Evolutionary conservation across 2,797 vertebrate genomes (phyloP).

Genomic region (Acanthurus leucopareius): DNA sequence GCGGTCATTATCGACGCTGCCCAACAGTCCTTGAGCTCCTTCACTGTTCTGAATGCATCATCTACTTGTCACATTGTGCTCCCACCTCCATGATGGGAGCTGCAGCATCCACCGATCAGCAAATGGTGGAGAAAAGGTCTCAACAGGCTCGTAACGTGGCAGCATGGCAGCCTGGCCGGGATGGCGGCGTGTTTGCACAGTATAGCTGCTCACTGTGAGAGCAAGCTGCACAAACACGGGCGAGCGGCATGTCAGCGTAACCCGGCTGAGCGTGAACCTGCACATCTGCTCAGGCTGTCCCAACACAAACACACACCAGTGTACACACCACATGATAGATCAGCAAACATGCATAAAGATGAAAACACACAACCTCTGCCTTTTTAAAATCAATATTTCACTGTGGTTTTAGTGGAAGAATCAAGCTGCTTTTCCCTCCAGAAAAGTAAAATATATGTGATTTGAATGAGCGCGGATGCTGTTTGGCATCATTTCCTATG

Average conservation of each 20-base stretch:
- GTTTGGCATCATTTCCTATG: neutral
- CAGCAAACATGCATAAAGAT: neutral
- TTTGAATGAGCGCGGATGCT: neutral
- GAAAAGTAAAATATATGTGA: neutral
- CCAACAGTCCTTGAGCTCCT: slow-evolving; percentile 15
- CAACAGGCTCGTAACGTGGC: slow-evolving; percentile 47
- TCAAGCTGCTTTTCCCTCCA: neutral
- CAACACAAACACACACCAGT: neutral
- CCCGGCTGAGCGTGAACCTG: slow-evolving; percentile 39
- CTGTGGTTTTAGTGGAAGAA: neutral
- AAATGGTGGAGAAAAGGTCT: slow-evolving; percentile 33
- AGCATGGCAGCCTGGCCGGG: slow-evolving; percentile 5
- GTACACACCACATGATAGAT: neutral
- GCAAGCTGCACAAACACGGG: slow-evolving; percentile 71
- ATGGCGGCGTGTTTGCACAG: slow-evolving; percentile 52
- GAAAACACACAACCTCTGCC: neutral
- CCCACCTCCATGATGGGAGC: slow-evolving; percentile 2
- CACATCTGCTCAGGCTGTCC: slow-evolving; percentile 51
- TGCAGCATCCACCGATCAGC: slow-evolving; percentile 36
- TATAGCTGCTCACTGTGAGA: slow-evolving; percentile 38
- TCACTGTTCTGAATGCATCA: neutral
- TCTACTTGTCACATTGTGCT: neutral
- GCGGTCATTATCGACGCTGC: neutral
- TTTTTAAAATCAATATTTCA: slow-evolving; percentile 2
- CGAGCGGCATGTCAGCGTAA: slow-evolving; percentile 58